Percentiles rank a stretch among this genome's conserved stretches.
phyloP scores from a whole-genome alignment of 2,797 vertebrate genomes.

The Adelosebastes latens region DNA sequence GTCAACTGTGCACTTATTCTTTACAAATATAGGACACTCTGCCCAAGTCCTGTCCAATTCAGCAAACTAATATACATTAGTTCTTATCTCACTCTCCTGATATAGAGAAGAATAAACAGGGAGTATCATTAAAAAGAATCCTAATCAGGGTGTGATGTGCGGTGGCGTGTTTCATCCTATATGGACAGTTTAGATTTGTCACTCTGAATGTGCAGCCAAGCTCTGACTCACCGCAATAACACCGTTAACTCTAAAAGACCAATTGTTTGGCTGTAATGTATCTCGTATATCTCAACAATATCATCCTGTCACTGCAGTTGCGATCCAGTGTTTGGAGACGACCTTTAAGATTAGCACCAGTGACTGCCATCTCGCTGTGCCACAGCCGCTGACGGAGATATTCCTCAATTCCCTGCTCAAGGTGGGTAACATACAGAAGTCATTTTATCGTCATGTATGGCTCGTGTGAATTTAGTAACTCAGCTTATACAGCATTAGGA shows the following conservation, averaged over 20 bases:
- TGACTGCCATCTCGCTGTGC: conserved; percentile 90
- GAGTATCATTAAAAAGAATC: not conserved
- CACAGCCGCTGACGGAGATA: conserved; percentile 91
- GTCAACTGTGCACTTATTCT: not conserved
- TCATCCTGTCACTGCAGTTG: conserved; percentile 82
- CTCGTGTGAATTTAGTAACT: not conserved
- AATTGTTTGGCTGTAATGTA: not conserved
- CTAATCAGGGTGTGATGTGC: not conserved
- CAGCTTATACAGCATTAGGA: not conserved
- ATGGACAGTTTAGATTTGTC: not conserved
- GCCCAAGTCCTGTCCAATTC: not conserved
- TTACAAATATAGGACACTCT: not conserved
- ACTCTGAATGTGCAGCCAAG: conserved; percentile 9
- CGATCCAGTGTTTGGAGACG: conserved; percentile 97
- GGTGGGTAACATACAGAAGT: conserved; percentile 72
- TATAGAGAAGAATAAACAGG: not conserved
- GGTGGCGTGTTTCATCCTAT: not conserved
- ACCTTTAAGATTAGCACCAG: conserved; percentile 94
- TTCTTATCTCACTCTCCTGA: not conserved
- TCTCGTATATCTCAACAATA: not conserved
- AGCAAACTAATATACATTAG: not conserved
- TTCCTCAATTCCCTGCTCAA: conserved; percentile 92
- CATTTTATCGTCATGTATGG: not conserved
- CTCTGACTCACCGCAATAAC: conserved; percentile 15
- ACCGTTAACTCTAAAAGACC: not conserved